Base-by-base conservation (phyloP, 2,888 invertebrate species). In the Lottia scabra region DNA sequence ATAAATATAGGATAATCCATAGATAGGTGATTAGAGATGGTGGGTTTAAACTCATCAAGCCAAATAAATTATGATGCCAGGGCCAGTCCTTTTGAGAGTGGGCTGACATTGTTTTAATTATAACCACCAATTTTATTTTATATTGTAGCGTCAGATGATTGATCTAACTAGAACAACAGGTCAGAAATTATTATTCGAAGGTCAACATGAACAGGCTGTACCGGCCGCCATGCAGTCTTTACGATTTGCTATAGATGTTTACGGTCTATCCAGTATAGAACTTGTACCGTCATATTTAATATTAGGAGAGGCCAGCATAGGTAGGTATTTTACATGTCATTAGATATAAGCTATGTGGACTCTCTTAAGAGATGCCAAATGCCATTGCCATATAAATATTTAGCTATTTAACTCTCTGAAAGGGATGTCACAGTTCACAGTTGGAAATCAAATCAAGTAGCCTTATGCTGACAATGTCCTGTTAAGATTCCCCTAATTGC, bases 211-310 rank as follows among this genome's bases (percentile, higher is more conserved):
- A 46, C 86, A 89, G 72, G 88, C 90, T 0, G 86, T 90, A 2
- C 90, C 90, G n/a, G 89, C 90, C 12, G 90, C 89, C 13, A 87
- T 90, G 85, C 89, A 89, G 81, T 88, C 87, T 15, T 77, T 90
- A 8, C 78, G 87, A 71, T 89, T 89, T 81, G 84, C 88, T 69
- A 88, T 89, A 66, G 89, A 89, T 72, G 88, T 90, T 1, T 85
- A 89, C 80, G 90, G 89, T 19, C 77, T 88, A n/a, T 82, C 87
- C 23, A 89, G 88, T 75, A 88, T 89, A 67, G 89, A 90, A 72
- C 86, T 90, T 5, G 89, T 90, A 13, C 89, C 89, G 6, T 89
- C 90, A 1, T 90, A 90, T 78, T 84, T 90, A 30, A 89, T 90
- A 23, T 83, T 90, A 19, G 89, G 88, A 65, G 90, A 90, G 75